A percentile compares a stretch with the other conserved stretches of the same genome.
Evolutionary conservation across 2,888 invertebrate genomes (phyloP).

Genomic region (Muschampia plurimacula): DNA sequence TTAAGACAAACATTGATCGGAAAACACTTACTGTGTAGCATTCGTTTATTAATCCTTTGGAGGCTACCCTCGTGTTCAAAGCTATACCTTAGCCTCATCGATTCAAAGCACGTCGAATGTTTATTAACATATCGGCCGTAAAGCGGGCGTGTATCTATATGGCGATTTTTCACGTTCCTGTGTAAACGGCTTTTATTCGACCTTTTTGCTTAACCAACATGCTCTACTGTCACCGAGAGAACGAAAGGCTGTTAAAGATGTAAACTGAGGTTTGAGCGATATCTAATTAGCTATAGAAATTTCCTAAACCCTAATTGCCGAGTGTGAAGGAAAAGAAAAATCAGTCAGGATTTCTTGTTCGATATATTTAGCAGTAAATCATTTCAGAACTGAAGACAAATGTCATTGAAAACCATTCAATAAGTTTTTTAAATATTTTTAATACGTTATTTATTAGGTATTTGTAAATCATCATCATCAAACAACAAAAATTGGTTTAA

Average conservation of each 20-base stretch:
- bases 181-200: constrained; percentile 65
- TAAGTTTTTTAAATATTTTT: too few relatives aligned
- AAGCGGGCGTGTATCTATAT: constrained; percentile 69
- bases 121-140: constrained; percentile 81
- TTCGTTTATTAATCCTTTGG: constrained; percentile 46
- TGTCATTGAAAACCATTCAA: too few relatives aligned
- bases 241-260: neutral
- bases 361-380: too few relatives aligned
- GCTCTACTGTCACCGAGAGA: constrained; percentile 39
- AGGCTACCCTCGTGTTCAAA: constrained; percentile 42
- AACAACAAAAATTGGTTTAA: too few relatives aligned
- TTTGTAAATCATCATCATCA: too few relatives aligned
- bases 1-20: constrained; percentile 15
- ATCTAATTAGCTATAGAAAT: neutral
- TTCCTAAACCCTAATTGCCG: too few relatives aligned
- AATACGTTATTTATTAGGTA: too few relatives aligned
- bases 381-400: too few relatives aligned
- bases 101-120: constrained; percentile 76
- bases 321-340: too few relatives aligned
- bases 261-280: too few relatives aligned
- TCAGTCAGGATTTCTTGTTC: too few relatives aligned
- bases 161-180: constrained; percentile 71
- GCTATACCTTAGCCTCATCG: constrained; percentile 59
- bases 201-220: constrained; percentile 57
- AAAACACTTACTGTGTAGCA: constrained; percentile 20